phyloP scores from a whole-genome alignment of 1,140 invertebrate genomes.

The Sitophilus oryzae region DNA sequence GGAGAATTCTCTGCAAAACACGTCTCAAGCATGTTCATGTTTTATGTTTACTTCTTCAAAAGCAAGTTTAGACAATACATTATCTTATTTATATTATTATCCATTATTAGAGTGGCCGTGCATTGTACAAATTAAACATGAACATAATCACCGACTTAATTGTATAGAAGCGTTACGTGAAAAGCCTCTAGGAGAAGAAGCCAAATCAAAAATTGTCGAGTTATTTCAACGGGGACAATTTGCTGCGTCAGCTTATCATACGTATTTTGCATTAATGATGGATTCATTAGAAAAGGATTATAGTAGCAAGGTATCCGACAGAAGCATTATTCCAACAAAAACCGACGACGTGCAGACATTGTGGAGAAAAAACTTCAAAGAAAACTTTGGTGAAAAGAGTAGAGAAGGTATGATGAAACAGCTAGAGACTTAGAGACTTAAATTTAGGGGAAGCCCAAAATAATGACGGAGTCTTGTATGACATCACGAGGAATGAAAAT shows the following conservation, averaged over 20 bases:
- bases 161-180: constrained; percentile 9
- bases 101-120: constrained; percentile 7
- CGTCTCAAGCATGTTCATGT: no score
- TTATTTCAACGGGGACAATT: constrained; percentile 9
- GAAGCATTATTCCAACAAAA: constrained; percentile 8
- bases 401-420: not conserved
- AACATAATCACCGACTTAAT: constrained; percentile 7
- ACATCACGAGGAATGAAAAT: not conserved
- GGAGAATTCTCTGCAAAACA: no score
- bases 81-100: no score
- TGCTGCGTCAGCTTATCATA: constrained; percentile 3
- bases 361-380: constrained; percentile 7
- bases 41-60: no score
- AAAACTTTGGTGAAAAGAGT: constrained; percentile 3
- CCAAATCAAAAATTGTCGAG: constrained; percentile 7
- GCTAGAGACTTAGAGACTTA: not conserved
- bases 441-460: constrained; percentile 2
- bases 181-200: constrained; percentile 6
- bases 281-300: constrained; percentile 5
- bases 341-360: constrained; percentile 3
- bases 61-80: no score
- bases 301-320: constrained; percentile 10
- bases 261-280: constrained; percentile 11
- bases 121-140: constrained; percentile 9
- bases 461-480: constrained; percentile 2